Evolutionary conservation across 1,140 invertebrate genomes (phyloP), one percentile per base, ranked within the genome.

Genomic region (Whitmania pigra): DNA sequence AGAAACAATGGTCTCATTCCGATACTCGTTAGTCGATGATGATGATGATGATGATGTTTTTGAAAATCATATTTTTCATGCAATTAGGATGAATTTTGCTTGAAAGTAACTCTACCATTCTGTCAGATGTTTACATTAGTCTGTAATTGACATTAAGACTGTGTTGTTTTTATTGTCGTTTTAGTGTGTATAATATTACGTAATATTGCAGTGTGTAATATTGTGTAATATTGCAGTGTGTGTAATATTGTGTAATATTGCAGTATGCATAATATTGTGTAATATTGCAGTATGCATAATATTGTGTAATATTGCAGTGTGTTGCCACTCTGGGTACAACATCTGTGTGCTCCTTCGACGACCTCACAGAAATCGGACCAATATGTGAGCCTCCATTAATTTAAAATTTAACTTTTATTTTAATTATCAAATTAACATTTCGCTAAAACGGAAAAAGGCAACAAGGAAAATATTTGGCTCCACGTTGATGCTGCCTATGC

Each of bases 401-500:
- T 43, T 7, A 36, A 25, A 1, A 53, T 25, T n/a, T n/a, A n/a
- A 53, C n/a, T 6, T 53, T 49, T 25, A 40, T 53, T 9, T 53
- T 49, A 43, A 15, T 18, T 3, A 53, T 49, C 13, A 5, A 2
- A 17, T 25, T 49, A 31, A 53, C 18, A n/a, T 53, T 9, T 53
- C 6, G 11, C 29, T 17, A 22, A 22, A 2, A 15, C 40, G n/a
- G n/a, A n/a, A 9, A 3, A 54, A 81, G 86, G 87, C 72, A 85
- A 86, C 53, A 85, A 89, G 71, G 89, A 92, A 73, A 83, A 87
- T 27, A 78, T 95, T 2, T 97, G 93, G 92, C 80, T 94, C 1
- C 94, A 97, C 79, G 87, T 97, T 0, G 94, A 97, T 80, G 93
- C 93, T 0, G 93, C 94, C 2, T 97, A 97, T 80, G 93, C 93